Conservation (phyloP, 2,797 vertebrate genomes). For the Arnoldichthys spilopterus region DNA sequence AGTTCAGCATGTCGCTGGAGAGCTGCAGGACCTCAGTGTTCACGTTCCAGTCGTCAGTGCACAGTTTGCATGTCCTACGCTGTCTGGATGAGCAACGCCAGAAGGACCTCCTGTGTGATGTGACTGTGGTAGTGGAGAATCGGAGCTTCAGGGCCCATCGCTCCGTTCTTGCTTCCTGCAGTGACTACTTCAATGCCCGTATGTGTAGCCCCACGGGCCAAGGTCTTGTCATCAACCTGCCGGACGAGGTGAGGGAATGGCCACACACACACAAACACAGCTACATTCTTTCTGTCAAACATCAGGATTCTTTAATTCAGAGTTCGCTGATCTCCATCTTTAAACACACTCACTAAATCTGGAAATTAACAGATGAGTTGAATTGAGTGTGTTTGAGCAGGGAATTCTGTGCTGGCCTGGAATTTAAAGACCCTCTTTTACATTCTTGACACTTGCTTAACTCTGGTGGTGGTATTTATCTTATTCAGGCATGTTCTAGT, state of each 20-base stretch:
- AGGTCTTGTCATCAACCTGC: constrained; percentile 81
- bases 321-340: too few species aligned
- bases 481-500: too few species aligned
- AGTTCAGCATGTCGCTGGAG: constrained; percentile 82
- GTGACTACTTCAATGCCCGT: constrained; percentile 86
- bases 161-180: constrained; percentile 90
- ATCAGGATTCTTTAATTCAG: too few species aligned
- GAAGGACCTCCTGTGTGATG: constrained; percentile 87
- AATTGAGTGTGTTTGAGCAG: neutral
- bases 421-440: too few species aligned
- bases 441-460: too few species aligned
- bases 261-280: neutral
- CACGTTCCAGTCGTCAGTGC: constrained; percentile 91
- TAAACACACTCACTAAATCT: too few species aligned
- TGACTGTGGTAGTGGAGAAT: constrained; percentile 88
- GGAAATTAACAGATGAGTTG: too few species aligned
- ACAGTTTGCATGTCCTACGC: constrained; percentile 85
- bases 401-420: too few species aligned
- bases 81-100: constrained; percentile 89
- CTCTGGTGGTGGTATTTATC: too few species aligned
- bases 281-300: neutral
- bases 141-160: constrained; percentile 89
- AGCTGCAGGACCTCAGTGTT: constrained; percentile 83
- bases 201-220: constrained; percentile 76
- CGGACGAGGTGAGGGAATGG: constrained; percentile 84